Evolutionary conservation across 2,888 invertebrate genomes (phyloP).

Genomic region (Lepidochrysops patricia): DNA sequence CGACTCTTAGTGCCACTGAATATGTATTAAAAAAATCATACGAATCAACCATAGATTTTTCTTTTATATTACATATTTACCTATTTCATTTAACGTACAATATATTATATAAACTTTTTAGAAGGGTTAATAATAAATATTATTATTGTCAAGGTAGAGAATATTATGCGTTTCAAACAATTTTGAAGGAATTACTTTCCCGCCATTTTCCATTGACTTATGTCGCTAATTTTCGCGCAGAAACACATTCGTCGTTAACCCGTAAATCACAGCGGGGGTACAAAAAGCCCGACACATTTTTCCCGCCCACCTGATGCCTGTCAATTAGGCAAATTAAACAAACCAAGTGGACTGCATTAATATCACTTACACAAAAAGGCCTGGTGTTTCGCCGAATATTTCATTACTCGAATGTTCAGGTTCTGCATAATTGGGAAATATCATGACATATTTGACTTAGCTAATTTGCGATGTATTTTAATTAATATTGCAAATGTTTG

Average conservation of each 20-base stretch:
- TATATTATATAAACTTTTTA: too few relatives aligned
- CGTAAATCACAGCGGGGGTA: conserved; percentile 1
- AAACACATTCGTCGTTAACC: background rate
- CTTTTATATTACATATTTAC: too few relatives aligned
- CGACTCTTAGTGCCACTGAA: too few relatives aligned
- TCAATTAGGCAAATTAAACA: conserved; percentile 66
- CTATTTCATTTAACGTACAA: too few relatives aligned
- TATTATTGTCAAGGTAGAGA: too few relatives aligned
- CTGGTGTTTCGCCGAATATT: conserved; percentile 42
- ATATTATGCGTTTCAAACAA: too few relatives aligned
- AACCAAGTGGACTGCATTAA: conserved; percentile 34
- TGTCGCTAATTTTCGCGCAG: background rate
- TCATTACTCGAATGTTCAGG: conserved; percentile 3
- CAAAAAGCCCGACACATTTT: background rate
- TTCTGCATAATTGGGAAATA: background rate
- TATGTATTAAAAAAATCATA: too few relatives aligned
- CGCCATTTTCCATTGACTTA: background rate
- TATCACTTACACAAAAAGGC: conserved; percentile 23
- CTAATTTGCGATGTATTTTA: background rate
- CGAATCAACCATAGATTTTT: too few relatives aligned
- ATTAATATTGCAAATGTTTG: background rate
- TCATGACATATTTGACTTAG: background rate
- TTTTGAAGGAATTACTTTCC: too few relatives aligned
- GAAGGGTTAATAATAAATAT: too few relatives aligned
- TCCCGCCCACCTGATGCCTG: conserved; percentile 25